These are phyloP conservation scores for Esperia sulphurella DNA, from an alignment of 2,888 invertebrate species.

Conservation along the genomic window DNA sequence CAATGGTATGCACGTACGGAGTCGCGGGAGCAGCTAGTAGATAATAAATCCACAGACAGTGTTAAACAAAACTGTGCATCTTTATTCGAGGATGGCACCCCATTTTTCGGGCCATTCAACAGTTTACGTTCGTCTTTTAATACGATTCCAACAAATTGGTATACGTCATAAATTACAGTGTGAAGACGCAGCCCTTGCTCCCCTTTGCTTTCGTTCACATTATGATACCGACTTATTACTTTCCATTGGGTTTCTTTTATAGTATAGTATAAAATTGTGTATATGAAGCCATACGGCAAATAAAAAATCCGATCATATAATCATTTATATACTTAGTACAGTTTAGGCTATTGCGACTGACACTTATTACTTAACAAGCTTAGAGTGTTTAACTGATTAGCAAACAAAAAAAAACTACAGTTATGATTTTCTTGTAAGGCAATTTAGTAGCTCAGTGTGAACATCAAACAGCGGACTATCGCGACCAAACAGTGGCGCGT, in stretches of 20 bases:
- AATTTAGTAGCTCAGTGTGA: slow-evolving; percentile 18
- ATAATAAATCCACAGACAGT: slow-evolving; percentile 34
- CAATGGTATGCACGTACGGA: no score
- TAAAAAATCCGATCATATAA: no score
- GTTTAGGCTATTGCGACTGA: no score
- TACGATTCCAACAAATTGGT: slow-evolving; percentile 71
- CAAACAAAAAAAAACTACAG: no score
- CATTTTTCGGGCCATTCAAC: slow-evolving; percentile 71
- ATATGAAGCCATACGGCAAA: no score
- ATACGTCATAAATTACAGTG: slow-evolving; percentile 67
- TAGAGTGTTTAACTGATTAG: no score
- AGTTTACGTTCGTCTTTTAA: slow-evolving; percentile 69
- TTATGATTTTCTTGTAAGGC: no score
- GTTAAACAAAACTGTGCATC: slow-evolving; percentile 27
- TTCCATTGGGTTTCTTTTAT: not conserved
- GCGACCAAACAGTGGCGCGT: slow-evolving; percentile 37
- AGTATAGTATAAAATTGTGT: no score
- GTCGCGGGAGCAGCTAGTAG: no score
- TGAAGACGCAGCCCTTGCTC: slow-evolving; percentile 51
- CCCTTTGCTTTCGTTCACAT: slow-evolving; percentile 27
- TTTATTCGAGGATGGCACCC: slow-evolving; percentile 54
- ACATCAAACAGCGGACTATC: slow-evolving; percentile 16
- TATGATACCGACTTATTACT: slow-evolving; percentile 6
- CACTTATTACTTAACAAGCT: no score
- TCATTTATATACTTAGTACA: no score